phyloP scores from a whole-genome alignment of 2,888 invertebrate species.

The Hofmannophila pseudospretella region DNA sequence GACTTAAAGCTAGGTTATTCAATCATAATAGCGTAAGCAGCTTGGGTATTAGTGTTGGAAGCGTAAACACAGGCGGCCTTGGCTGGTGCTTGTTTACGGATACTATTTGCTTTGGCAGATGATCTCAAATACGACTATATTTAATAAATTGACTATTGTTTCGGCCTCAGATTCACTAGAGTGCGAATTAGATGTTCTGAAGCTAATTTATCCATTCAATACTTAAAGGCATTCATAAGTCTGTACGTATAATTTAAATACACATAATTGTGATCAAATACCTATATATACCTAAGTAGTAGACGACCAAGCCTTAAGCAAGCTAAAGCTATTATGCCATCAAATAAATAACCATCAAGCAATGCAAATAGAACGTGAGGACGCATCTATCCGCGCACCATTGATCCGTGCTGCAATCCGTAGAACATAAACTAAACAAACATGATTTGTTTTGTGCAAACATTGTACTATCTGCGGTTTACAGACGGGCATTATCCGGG shows the following conservation, averaged over 20 bases:
- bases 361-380: conserved; percentile 67
- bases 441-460: conserved; percentile 67
- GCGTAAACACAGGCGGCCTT: conserved; percentile 61
- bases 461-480: conserved; percentile 54
- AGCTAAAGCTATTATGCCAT: conserved; percentile 3
- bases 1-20: neutral
- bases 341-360: conserved; percentile 35
- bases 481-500: conserved; percentile 46
- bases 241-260: too few relatives aligned
- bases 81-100: conserved; percentile 59
- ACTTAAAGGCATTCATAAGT: too few relatives aligned
- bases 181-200: neutral
- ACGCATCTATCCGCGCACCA: conserved; percentile 44
- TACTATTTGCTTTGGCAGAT: conserved; percentile 52
- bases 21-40: conserved; percentile 13
- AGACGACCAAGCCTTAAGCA: too few relatives aligned
- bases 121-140: conserved; percentile 29
- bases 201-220: too few relatives aligned
- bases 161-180: neutral
- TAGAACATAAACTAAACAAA: conserved; percentile 61
- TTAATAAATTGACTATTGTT: conserved; percentile 9
- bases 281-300: too few relatives aligned
- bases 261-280: too few relatives aligned
- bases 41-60: conserved; percentile 28
- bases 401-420: conserved; percentile 52